These are phyloP conservation scores for Euwallacea similis DNA, from an alignment of 1,140 invertebrate species.

Conservation along the genomic window DNA sequence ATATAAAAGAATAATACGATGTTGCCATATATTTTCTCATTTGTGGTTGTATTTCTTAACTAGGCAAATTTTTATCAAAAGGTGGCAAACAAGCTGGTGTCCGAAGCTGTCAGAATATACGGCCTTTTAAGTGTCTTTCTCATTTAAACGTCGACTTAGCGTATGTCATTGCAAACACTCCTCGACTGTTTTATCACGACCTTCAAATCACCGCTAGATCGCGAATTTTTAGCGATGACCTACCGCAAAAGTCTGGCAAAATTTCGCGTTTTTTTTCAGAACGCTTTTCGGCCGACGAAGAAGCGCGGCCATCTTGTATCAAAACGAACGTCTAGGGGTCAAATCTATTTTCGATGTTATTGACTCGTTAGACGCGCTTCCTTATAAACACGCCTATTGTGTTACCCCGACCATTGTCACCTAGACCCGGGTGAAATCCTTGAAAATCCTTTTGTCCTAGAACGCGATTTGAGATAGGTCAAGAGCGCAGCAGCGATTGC, in stretches of 20 bases:
- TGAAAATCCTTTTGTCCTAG: constrained; percentile 1
- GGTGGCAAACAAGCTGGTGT: too few relatives aligned
- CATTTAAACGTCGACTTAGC: too few relatives aligned
- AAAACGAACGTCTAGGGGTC: constrained; percentile 31
- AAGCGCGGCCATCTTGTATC: background rate
- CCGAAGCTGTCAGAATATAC: too few relatives aligned
- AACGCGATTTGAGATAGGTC: constrained; percentile 7
- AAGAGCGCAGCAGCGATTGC: background rate
- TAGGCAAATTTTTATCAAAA: too few relatives aligned
- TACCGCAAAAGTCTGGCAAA: constrained; percentile 25
- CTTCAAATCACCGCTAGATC: constrained; percentile 37
- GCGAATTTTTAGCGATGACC: constrained; percentile 34
- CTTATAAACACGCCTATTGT: constrained; percentile 18
- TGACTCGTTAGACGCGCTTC: constrained; percentile 21
- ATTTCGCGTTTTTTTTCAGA: constrained; percentile 13
- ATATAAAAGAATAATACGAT: too few relatives aligned
- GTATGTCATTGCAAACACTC: constrained; percentile 19
- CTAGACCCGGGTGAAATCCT: constrained; percentile 5
- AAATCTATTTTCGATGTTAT: constrained; percentile 33
- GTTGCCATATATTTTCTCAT: too few relatives aligned
- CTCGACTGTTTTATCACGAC: constrained; percentile 28
- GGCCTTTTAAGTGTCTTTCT: too few relatives aligned
- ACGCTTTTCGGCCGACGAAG: constrained; percentile 22
- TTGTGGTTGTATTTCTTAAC: too few relatives aligned
- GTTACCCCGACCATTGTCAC: background rate